These are phyloP conservation scores for Prinia subflava DNA, from an alignment of 2,113 vertebrate species.

Conservation along the genomic window DNA sequence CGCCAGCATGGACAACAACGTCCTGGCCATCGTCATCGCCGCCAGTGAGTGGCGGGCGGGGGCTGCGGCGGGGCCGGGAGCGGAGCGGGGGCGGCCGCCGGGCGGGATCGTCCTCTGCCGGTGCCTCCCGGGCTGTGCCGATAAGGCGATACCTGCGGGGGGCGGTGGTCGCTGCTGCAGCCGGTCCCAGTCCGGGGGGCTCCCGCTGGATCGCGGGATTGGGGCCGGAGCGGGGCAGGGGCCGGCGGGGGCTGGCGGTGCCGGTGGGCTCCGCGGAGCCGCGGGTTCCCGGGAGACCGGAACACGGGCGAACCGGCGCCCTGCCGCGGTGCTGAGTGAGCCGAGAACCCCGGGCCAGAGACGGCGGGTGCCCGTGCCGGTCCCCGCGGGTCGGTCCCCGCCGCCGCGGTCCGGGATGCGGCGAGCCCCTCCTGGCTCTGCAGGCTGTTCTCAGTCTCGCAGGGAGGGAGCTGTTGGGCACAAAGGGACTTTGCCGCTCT, in stretches of 20 bases:
- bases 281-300: background rate
- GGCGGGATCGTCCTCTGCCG: background rate
- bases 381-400: background rate
- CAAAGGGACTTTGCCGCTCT: background rate
- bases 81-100: background rate
- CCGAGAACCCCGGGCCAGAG: background rate
- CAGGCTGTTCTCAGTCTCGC: no score
- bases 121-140: background rate
- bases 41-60: conserved; percentile 6
- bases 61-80: background rate
- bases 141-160: background rate
- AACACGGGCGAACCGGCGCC: background rate
- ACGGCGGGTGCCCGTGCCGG: background rate
- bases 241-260: background rate
- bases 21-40: conserved; percentile 11
- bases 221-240: background rate
- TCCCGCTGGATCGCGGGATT: background rate
- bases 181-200: background rate
- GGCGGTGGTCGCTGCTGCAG: background rate
- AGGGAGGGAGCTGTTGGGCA: no score
- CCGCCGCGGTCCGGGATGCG: background rate
- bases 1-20: conserved; percentile 9
- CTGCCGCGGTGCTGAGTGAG: background rate
- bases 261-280: background rate
- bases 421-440: background rate